phyloP scores from a whole-genome alignment of 2,888 invertebrate species.

The Eucera pruinosa region DNA sequence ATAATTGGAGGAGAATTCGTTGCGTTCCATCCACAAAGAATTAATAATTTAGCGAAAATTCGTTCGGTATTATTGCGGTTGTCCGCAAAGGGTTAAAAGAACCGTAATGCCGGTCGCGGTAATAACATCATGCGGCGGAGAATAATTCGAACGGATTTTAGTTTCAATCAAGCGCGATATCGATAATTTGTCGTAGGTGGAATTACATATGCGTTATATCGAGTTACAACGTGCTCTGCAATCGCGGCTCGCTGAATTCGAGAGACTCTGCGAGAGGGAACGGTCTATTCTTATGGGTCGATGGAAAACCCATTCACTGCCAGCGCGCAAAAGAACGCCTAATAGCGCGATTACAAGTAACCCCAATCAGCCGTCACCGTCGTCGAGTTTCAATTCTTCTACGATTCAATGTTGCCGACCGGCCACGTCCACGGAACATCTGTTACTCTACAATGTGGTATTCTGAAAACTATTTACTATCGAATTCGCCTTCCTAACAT shows the following conservation, averaged over 20 bases:
- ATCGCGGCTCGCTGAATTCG: conserved; percentile 93
- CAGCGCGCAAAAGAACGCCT: conserved; percentile 92
- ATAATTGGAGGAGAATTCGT: too few species aligned
- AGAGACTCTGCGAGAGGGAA: conserved; percentile 92
- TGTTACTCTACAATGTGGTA: conserved; percentile 82
- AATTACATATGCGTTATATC: conserved; percentile 96
- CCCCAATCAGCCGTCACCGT: conserved; percentile 77
- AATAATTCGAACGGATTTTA: too few species aligned
- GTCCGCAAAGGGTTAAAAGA: too few species aligned
- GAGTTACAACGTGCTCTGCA: conserved; percentile 94
- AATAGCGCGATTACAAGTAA: conserved; percentile 85
- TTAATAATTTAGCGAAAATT: too few species aligned
- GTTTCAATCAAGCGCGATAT: not conserved
- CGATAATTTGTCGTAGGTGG: conserved; percentile 86
- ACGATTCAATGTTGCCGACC: conserved; percentile 89
- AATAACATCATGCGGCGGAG: too few species aligned
- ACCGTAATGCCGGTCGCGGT: too few species aligned
- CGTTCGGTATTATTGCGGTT: too few species aligned
- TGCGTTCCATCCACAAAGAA: too few species aligned
- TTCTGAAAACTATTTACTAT: not conserved
- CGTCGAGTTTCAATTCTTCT: conserved; percentile 79
- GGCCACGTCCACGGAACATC: conserved; percentile 92
- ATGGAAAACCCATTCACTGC: conserved; percentile 95
- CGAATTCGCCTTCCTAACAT: not conserved
- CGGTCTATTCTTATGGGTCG: conserved; percentile 93